Percentiles rank a stretch among this genome's conserved stretches.
phyloP scores from a whole-genome alignment of 2,888 invertebrate species.

The Parnassius mnemosyne region DNA sequence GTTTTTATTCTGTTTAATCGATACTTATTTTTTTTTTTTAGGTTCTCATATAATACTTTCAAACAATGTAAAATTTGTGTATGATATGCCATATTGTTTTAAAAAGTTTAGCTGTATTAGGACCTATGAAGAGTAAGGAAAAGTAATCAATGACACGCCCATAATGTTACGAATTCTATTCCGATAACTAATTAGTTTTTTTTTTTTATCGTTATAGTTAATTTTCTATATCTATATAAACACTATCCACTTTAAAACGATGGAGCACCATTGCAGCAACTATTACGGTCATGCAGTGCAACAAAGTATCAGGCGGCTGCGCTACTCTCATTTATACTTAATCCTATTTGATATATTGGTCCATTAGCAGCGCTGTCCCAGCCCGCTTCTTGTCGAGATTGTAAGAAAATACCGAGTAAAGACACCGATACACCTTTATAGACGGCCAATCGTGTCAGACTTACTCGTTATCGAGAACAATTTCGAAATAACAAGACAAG shows the following conservation, averaged over 20 bases:
- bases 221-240: too few species aligned
- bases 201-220: too few species aligned
- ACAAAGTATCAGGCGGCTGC: slow-evolving; percentile 62
- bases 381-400: slow-evolving; percentile 58
- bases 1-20: neutral
- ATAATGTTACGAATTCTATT: too few species aligned
- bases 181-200: too few species aligned
- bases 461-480: slow-evolving; percentile 32
- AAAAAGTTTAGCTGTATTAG: too few species aligned
- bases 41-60: too few species aligned
- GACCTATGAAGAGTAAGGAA: too few species aligned
- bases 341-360: slow-evolving; percentile 76
- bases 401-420: slow-evolving; percentile 63
- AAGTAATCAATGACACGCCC: too few species aligned
- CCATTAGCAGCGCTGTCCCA: slow-evolving; percentile 70
- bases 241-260: slow-evolving; percentile 34
- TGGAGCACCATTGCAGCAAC: slow-evolving; percentile 47
- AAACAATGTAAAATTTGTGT: too few species aligned
- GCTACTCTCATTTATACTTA: slow-evolving; percentile 71
- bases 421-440: slow-evolving; percentile 52
- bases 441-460: slow-evolving; percentile 38
- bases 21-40: neutral
- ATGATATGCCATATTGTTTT: too few species aligned
- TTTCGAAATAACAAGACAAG: slow-evolving; percentile 24
- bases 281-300: slow-evolving; percentile 61